phyloP scores from a whole-genome alignment of 64 coral and sea anemone genomes.

The Montipora efflorescens region DNA sequence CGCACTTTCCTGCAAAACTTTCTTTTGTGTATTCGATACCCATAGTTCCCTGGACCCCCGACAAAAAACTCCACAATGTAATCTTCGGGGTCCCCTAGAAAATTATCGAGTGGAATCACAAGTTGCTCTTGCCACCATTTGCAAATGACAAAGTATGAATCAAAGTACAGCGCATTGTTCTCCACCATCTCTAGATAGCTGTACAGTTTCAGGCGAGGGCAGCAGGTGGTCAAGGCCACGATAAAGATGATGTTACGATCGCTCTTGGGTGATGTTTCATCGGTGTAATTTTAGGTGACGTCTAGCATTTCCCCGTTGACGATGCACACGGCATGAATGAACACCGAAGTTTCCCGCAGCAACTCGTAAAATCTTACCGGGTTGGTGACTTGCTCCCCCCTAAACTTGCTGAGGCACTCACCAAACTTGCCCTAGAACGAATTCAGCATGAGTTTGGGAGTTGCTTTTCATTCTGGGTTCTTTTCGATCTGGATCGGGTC shows the following conservation, averaged over 20 bases:
- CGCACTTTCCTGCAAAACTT: no score
- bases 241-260: not conserved
- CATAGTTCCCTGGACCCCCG: no score
- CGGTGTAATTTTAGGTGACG: not conserved
- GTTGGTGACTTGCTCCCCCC: not conserved
- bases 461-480: not conserved
- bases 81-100: not conserved
- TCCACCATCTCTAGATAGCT: not conserved
- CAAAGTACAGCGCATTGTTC: not conserved
- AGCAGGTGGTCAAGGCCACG: not conserved
- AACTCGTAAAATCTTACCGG: not conserved
- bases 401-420: not conserved
- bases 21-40: no score
- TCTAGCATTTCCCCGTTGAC: not conserved
- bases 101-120: not conserved
- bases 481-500: not conserved
- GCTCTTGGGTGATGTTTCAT: not conserved
- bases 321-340: not conserved
- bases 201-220: not conserved
- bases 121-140: no score
- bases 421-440: slow-evolving; percentile 9
- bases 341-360: no score
- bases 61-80: no score
- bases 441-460: not conserved
- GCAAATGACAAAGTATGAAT: not conserved